A percentile compares a stretch with the other conserved stretches of the same genome.
Conservation (phyloP, 2,797 vertebrate genomes). For the Pachyuromys duprasi region DNA sequence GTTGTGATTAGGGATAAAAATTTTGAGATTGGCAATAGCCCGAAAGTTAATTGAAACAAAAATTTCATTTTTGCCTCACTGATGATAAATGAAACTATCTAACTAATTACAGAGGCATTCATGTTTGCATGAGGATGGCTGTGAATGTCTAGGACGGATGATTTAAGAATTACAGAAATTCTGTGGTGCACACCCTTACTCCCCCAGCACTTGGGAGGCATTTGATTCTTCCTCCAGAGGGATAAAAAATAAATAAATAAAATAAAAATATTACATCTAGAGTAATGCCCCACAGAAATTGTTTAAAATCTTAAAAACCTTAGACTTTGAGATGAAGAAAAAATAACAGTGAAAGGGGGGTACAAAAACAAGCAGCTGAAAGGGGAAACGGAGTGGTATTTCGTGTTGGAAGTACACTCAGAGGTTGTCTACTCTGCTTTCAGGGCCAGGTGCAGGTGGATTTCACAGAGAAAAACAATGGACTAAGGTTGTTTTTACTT, state of each 20-base stretch:
- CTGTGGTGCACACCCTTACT: background rate
- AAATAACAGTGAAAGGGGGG: background rate
- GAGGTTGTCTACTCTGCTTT: background rate
- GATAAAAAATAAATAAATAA: background rate
- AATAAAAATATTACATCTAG: background rate
- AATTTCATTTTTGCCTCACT: background rate
- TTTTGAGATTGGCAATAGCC: background rate
- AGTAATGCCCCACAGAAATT: background rate
- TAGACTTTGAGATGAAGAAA: background rate
- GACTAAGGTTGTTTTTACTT: background rate
- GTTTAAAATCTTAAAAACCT: constrained; percentile 12
- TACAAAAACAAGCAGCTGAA: background rate
- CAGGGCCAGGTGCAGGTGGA: background rate
- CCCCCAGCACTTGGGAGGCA: background rate
- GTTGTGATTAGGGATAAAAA: background rate
- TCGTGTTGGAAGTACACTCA: background rate
- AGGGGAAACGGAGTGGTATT: background rate
- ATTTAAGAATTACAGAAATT: background rate
- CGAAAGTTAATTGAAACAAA: background rate
- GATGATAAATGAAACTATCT: background rate
- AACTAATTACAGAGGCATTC: background rate
- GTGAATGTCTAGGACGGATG: background rate
- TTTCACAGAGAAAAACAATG: background rate
- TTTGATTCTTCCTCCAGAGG: background rate
- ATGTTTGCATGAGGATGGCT: background rate